Percentiles rank a stretch among this genome's conserved stretches.
phyloP scores from a whole-genome alignment of 2,888 invertebrate genomes.

The Platycheirus albimanus region DNA sequence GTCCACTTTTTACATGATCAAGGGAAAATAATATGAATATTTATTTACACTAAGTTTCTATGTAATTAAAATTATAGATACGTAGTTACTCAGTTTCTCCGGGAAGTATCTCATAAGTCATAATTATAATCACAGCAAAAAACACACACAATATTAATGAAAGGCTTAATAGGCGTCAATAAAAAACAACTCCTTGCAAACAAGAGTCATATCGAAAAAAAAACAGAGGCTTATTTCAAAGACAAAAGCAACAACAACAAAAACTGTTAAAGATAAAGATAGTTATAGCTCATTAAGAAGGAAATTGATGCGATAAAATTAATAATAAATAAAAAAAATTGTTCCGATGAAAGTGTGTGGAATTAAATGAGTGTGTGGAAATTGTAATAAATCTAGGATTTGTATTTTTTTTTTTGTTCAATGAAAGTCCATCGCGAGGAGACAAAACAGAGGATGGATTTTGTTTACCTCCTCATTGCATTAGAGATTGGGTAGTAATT shows the following conservation, averaged over 20 bases:
- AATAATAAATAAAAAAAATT: slow-evolving; percentile 50
- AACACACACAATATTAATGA: slow-evolving; percentile 14
- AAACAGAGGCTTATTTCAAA: background rate
- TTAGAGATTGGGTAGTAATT: background rate
- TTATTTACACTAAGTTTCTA: slow-evolving; percentile 41
- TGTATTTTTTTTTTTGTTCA: slow-evolving; percentile 32
- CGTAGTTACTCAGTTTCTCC: slow-evolving; percentile 32
- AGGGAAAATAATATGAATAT: too few species aligned
- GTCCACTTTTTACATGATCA: too few species aligned
- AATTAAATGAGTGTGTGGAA: slow-evolving; percentile 20
- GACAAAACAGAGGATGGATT: slow-evolving; percentile 16
- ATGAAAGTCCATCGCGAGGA: slow-evolving; percentile 1
- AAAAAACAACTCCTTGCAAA: background rate
- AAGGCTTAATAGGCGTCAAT: slow-evolving; percentile 19
- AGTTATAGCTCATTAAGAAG: slow-evolving; percentile 64
- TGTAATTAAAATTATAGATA: slow-evolving; percentile 35
- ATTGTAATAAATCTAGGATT: slow-evolving; percentile 54
- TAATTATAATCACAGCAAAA: slow-evolving; percentile 20
- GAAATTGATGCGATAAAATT: slow-evolving; percentile 72
- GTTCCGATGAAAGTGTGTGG: slow-evolving; percentile 48
- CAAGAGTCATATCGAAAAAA: slow-evolving; percentile 11
- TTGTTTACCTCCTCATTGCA: background rate
- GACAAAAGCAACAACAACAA: background rate
- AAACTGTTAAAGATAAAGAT: background rate
- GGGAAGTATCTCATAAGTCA: slow-evolving; percentile 12